Conservation (phyloP, 2,888 invertebrate species). For the Tachina grossa region DNA sequence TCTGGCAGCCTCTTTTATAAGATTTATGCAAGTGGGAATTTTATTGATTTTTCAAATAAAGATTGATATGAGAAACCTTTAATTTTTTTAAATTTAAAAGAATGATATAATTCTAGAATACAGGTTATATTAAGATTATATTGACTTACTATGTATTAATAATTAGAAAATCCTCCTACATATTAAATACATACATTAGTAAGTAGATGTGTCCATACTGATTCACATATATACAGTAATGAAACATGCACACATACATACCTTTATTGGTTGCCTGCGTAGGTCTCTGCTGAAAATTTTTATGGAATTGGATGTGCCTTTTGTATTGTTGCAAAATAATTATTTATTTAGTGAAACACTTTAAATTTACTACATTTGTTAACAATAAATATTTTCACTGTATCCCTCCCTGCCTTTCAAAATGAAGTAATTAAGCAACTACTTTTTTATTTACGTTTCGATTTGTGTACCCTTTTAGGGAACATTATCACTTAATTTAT, state of each 20-base stretch:
- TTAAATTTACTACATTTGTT: conserved; percentile 32
- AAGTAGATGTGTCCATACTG: background rate
- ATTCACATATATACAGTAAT: background rate
- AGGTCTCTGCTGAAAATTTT: conserved; percentile 42
- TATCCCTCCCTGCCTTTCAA: conserved; percentile 51
- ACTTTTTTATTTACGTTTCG: conserved; percentile 15
- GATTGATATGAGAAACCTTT: background rate
- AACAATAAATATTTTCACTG: conserved; percentile 51
- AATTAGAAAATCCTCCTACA: conserved; percentile 25
- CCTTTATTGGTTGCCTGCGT: conserved; percentile 57
- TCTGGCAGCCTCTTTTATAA: background rate
- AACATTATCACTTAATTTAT: conserved; percentile 48
- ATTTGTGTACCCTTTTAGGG: conserved; percentile 27
- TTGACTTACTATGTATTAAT: background rate
- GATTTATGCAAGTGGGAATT: conserved; percentile 29
- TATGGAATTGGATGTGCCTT: conserved; percentile 8
- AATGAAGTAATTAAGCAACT: conserved; percentile 5
- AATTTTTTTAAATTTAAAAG: background rate
- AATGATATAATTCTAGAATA: background rate
- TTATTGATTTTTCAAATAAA: conserved; percentile 67
- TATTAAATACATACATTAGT: background rate
- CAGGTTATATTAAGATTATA: background rate
- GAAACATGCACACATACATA: conserved; percentile 31
- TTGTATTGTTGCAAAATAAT: conserved; percentile 25
- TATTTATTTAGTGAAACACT: conserved; percentile 62